Conservation (phyloP, 1,140 invertebrate genomes). For the Lordiphosa mommai region DNA sequence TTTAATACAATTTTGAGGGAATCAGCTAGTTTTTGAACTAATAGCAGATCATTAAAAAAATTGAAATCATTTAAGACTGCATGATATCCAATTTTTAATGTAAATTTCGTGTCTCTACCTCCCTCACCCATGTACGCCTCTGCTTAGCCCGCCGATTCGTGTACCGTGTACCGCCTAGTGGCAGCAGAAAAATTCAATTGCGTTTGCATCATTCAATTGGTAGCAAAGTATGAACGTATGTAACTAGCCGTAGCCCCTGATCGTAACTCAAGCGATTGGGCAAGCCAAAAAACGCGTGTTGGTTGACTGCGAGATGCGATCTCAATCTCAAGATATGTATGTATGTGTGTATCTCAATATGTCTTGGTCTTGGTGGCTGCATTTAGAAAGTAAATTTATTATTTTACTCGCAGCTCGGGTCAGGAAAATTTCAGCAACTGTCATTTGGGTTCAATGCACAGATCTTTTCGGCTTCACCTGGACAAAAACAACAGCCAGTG, state of each 20-base stretch:
- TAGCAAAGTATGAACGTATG: slow-evolving; percentile 5
- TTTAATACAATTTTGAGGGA: no score
- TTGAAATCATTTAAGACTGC: no score
- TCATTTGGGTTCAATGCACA: slow-evolving; percentile 71
- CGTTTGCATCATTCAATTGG: slow-evolving; percentile 61
- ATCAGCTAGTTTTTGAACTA: no score
- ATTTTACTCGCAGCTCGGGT: slow-evolving; percentile 32
- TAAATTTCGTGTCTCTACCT: no score
- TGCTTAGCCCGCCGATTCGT: not conserved
- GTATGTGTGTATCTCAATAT: slow-evolving; percentile 17
- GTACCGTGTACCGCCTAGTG: slow-evolving; percentile 23
- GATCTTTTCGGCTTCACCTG: slow-evolving; percentile 8
- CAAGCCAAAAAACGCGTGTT: slow-evolving; percentile 48
- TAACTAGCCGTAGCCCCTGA: slow-evolving; percentile 48
- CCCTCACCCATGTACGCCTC: slow-evolving; percentile 3
- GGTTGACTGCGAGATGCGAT: slow-evolving; percentile 63
- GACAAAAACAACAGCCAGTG: no score
- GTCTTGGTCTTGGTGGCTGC: slow-evolving; percentile 33
- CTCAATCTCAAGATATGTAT: slow-evolving; percentile 37
- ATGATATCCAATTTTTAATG: no score
- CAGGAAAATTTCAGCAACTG: slow-evolving; percentile 70
- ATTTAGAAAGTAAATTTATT: slow-evolving; percentile 73
- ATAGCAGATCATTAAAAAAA: no score
- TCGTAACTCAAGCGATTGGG: slow-evolving; percentile 61
- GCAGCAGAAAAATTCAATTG: slow-evolving; percentile 32